Base-by-base conservation (phyloP, 1,140 invertebrate genomes). In the Hyphantria cunea region DNA sequence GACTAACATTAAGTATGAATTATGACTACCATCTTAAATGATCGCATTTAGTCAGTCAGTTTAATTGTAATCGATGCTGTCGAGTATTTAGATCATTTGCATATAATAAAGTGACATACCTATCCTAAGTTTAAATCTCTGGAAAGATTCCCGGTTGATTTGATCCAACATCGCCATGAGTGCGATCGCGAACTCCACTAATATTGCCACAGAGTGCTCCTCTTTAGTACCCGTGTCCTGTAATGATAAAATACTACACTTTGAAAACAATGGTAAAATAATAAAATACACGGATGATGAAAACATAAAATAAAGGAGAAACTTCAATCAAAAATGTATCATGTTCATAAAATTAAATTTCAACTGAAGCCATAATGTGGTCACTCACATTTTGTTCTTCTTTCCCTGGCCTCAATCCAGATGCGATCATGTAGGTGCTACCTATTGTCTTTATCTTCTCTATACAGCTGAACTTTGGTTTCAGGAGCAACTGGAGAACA, bases 391-490 rank as follows among this genome's bases (percentile, higher is more conserved):
- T 92, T 49, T 92, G 92, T 65, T 95, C 94, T 79, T 97, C 96
- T 77, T 97, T 96, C 25, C 96, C 97, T 0, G 97, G 96, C 59
- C 96, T 93, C 9, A 99, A 90, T 0, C 98, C 98, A 6, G 97
- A 97, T 0, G 98, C 98, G 34, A 98, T 94, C 98, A 99, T 99
- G 76, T 99, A 99, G 0, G 98, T 99, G 82, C 97, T 98, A 10
- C 98, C 98, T 62, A 99, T 99, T 0, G 98, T 99, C 88, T 99
- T 99, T 48, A 99, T 99, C 88, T 99, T 99, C 89, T 99, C 98
- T 65, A 99, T 97, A 65, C 96, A 95, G 69, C 96, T 98, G 89
- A 97, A 99, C 78, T 98, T 98, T 0, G 97, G 97, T 79, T 98
- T 98, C 7, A 97, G 86, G n/a, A 99, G 84, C 10, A 99, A 86